phyloP scores from a whole-genome alignment of 2,113 vertebrate species.

The Callithrix jacchus region DNA sequence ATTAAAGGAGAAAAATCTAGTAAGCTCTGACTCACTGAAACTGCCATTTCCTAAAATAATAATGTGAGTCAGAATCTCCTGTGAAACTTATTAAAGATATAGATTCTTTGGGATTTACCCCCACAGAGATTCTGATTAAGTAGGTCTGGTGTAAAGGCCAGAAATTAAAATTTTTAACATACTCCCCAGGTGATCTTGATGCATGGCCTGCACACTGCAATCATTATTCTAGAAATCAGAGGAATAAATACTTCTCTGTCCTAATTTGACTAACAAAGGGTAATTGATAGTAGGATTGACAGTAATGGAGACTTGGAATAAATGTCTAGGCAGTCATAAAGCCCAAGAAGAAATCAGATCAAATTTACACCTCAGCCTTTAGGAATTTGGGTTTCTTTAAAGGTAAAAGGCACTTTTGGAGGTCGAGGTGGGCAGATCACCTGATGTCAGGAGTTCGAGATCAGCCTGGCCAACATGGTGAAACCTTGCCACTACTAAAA shows the following conservation, averaged over 20 bases:
- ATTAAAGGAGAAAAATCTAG: background rate
- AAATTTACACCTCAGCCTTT: background rate
- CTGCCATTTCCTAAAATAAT: background rate
- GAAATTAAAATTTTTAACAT: conserved; percentile 1
- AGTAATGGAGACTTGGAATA: background rate
- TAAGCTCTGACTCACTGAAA: background rate
- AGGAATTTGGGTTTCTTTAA: background rate
- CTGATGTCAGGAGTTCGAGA: too few species aligned
- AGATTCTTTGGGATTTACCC: background rate
- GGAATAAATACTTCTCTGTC: background rate
- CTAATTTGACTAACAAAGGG: background rate
- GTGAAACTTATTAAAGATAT: conserved; percentile 13
- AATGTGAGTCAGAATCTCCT: background rate
- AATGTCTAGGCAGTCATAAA: background rate
- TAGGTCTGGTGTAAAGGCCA: background rate
- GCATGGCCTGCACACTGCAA: background rate
- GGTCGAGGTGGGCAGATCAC: too few species aligned
- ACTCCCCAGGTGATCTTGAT: background rate
- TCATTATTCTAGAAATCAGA: background rate
- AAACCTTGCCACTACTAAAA: too few species aligned
- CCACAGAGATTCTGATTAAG: conserved; percentile 40
- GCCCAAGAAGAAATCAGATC: background rate
- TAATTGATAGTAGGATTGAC: background rate
- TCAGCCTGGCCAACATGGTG: too few species aligned
- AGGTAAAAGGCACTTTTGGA: background rate